Evolutionary conservation across 1,140 invertebrate genomes (phyloP).

Genomic region (Drosophila pallidifrons): DNA sequence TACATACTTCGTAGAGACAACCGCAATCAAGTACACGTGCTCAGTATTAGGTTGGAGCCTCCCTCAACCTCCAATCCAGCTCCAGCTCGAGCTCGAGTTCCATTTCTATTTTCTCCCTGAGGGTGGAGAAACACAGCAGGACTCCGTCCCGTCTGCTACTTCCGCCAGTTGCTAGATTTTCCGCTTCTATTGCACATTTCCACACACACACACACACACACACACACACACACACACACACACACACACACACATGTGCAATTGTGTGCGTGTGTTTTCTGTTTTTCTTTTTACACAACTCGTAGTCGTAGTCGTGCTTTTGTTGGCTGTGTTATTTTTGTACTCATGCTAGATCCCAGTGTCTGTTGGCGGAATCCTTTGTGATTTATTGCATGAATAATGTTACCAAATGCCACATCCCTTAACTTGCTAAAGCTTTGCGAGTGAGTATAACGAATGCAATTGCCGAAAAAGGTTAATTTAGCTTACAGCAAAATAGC

Average conservation of each 20-base stretch:
- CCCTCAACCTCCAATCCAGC: no score
- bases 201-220: background rate
- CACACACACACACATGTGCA: background rate
- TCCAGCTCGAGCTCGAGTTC: background rate
- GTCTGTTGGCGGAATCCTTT: constrained; percentile 30
- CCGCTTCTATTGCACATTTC: constrained; percentile 36
- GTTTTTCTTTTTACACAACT: background rate
- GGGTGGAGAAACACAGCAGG: constrained; percentile 16
- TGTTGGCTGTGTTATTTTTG: constrained; percentile 19
- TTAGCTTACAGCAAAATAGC: constrained; percentile 21
- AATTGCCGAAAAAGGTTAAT: constrained; percentile 39
- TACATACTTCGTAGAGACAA: constrained; percentile 8
- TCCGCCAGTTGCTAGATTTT: constrained; percentile 41
- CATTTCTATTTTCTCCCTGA: background rate
- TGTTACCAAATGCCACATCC: constrained; percentile 38
- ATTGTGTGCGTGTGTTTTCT: constrained; percentile 3
- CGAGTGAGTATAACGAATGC: constrained; percentile 26
- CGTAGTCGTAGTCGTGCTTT: background rate
- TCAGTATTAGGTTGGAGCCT: constrained; percentile 21
- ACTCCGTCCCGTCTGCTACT: constrained; percentile 17
- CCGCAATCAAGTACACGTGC: constrained; percentile 12
- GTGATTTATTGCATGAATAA: constrained; percentile 50
- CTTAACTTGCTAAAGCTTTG: constrained; percentile 25
- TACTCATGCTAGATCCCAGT: constrained; percentile 12
- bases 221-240: constrained; percentile 11